phyloP scores from a whole-genome alignment of 2,888 invertebrate species.

The Calephelis perditalis region DNA sequence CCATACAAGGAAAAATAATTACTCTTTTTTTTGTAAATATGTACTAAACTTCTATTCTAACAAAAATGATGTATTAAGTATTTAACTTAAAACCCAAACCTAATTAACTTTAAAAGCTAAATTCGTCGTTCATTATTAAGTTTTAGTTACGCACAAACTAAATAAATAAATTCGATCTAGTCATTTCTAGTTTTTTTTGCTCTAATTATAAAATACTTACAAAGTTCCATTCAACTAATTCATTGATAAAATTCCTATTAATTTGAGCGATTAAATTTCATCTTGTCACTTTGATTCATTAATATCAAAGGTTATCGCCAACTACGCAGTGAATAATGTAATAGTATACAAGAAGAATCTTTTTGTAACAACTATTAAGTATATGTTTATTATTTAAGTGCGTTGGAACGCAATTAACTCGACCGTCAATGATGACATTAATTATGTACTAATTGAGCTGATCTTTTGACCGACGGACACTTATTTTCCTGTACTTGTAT shows the following conservation, averaged over 20 bases:
- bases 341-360: conserved; percentile 19
- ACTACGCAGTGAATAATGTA: conserved; percentile 14
- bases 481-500: conserved; percentile 12
- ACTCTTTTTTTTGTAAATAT: too few relatives aligned
- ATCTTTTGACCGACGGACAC: conserved; percentile 4
- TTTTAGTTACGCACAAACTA: too few relatives aligned
- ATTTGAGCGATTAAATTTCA: conserved; percentile 3
- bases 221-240: conserved; percentile 15
- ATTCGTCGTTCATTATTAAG: too few relatives aligned
- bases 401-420: conserved; percentile 5
- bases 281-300: conserved; percentile 13
- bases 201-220: not conserved
- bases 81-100: too few relatives aligned
- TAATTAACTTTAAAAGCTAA: too few relatives aligned
- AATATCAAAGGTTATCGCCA: conserved; percentile 19
- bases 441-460: conserved; percentile 13
- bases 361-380: conserved; percentile 4
- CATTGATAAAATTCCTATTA: conserved; percentile 14
- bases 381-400: conserved; percentile 4
- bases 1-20: too few relatives aligned
- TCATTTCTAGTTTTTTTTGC: not conserved
- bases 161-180: too few relatives aligned
- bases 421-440: conserved; percentile 15
- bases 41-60: too few relatives aligned
- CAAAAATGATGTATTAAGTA: too few relatives aligned